A percentile compares a stretch with the other conserved stretches of the same genome.
phyloP scores from a whole-genome alignment of 2,888 invertebrate genomes.

The Lottia scabra region DNA sequence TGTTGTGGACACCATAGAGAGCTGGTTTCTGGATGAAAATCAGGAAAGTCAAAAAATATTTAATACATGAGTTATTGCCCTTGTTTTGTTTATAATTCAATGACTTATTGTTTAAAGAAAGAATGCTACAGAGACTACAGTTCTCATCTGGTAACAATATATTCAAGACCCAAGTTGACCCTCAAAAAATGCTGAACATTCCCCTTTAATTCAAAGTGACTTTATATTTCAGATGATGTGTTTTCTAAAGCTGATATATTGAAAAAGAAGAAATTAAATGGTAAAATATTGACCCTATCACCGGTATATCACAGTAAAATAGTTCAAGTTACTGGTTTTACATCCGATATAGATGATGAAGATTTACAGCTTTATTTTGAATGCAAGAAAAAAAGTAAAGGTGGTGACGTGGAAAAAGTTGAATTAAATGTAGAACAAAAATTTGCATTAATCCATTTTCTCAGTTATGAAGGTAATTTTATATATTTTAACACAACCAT shows the following conservation, averaged over 20 bases:
- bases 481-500: too few relatives aligned
- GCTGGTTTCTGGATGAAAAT: too few relatives aligned
- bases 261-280: not conserved
- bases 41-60: too few relatives aligned
- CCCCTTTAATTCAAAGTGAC: not conserved
- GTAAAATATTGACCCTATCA: not conserved
- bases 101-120: too few relatives aligned
- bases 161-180: too few relatives aligned
- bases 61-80: too few relatives aligned
- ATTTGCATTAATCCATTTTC: conserved; percentile 28
- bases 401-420: conserved; percentile 27
- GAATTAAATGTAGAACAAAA: conserved; percentile 11
- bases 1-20: too few relatives aligned
- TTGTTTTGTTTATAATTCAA: too few relatives aligned
- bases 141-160: too few relatives aligned
- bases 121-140: too few relatives aligned
- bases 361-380: conserved; percentile 30
- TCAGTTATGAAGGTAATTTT: conserved; percentile 18
- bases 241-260: not conserved
- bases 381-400: conserved; percentile 24
- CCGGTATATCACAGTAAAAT: not conserved
- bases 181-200: too few relatives aligned
- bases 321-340: not conserved
- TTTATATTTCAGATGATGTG: not conserved
- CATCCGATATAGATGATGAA: conserved; percentile 20